A percentile compares a stretch with the other conserved stretches of the same genome.
Conservation (phyloP, 1,140 invertebrate genomes). For the Ladona fulva region DNA sequence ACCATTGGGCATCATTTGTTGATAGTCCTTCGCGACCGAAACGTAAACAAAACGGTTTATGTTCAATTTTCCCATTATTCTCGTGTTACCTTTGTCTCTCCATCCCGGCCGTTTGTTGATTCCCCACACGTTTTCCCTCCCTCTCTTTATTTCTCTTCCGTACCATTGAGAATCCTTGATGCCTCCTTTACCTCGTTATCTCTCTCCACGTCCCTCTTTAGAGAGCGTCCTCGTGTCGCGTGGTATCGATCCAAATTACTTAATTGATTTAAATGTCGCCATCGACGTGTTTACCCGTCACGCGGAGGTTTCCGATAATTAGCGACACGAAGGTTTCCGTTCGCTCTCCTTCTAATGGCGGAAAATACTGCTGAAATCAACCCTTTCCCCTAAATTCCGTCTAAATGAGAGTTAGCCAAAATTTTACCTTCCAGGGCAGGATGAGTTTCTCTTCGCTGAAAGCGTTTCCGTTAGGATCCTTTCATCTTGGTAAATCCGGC, state of each 20-base stretch:
- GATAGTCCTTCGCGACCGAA: not conserved
- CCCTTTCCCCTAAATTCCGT: no score
- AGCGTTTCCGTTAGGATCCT: no score
- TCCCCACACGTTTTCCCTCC: not conserved
- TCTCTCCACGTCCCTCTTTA: not conserved
- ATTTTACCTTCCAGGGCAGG: no score
- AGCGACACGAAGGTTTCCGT: no score
- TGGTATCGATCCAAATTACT: not conserved
- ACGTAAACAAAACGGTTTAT: slow-evolving; percentile 10
- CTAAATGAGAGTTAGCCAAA: no score
- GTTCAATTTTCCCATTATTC: slow-evolving; percentile 7
- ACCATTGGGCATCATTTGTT: not conserved
- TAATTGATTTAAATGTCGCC: not conserved
- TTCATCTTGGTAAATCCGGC: no score
- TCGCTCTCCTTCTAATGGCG: no score
- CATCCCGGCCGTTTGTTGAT: not conserved
- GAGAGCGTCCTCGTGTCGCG: no score
- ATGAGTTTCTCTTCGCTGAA: no score
- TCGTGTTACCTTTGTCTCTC: not conserved
- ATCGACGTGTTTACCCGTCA: not conserved
- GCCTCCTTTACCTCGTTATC: not conserved
- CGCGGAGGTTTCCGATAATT: no score
- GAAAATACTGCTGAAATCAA: no score
- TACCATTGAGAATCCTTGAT: not conserved
- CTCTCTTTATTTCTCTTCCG: not conserved